These are phyloP conservation scores for Campaea margaritaria DNA, from an alignment of 2,888 invertebrate genomes.

Conservation along the genomic window DNA sequence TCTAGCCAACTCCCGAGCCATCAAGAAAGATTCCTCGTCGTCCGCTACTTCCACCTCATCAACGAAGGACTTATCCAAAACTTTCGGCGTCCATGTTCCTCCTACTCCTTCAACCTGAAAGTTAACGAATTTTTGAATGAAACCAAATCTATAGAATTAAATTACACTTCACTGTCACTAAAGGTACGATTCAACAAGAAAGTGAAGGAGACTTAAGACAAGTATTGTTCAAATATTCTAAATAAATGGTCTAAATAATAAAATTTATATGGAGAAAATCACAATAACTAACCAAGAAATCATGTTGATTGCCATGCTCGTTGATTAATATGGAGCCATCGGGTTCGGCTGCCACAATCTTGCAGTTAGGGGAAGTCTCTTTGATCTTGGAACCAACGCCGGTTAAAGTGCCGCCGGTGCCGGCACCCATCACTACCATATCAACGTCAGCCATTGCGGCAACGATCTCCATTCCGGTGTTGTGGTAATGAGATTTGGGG, in stretches of 20 bases:
- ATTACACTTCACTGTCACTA: too few species aligned
- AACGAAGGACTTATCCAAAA: constrained; percentile 89
- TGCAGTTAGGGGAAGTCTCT: constrained; percentile 89
- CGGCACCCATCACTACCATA: constrained; percentile 92
- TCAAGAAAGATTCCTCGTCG: constrained; percentile 91
- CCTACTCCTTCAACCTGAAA: constrained; percentile 90
- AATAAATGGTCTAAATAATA: too few species aligned
- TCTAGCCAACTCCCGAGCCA: constrained; percentile 92
- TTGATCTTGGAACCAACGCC: constrained; percentile 95
- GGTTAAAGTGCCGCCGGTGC: constrained; percentile 96
- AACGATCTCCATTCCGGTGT: constrained; percentile 95
- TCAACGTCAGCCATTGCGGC: constrained; percentile 89
- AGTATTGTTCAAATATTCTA: too few species aligned
- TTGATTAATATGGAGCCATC: constrained; percentile 86
- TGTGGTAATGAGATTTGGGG: constrained; percentile 97
- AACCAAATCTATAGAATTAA: too few species aligned
- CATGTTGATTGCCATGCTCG: constrained; percentile 82
- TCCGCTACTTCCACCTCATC: constrained; percentile 92
- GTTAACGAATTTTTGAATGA: not conserved
- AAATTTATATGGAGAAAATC: not conserved
- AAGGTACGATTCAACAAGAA: too few species aligned
- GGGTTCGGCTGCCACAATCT: constrained; percentile 94
- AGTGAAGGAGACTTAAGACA: too few species aligned
- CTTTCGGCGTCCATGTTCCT: constrained; percentile 97
- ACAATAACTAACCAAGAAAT: constrained; percentile 49